A percentile compares a stretch with the other conserved stretches of the same genome.
Conservation (phyloP, 1,140 invertebrate species). For the Lysiphlebus fabarum region DNA sequence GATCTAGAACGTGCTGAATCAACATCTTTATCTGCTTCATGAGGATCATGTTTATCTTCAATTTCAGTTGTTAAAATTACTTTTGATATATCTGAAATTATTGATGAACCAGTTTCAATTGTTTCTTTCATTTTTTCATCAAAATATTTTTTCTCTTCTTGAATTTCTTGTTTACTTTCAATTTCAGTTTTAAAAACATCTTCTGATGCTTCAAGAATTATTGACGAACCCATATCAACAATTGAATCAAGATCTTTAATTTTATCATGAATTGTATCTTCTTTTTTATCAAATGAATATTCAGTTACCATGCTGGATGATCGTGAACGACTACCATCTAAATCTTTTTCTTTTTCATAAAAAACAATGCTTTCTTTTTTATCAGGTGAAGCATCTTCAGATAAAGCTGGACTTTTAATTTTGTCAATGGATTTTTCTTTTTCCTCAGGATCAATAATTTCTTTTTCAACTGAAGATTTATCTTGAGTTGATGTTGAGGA, state of each 20-base stretch:
- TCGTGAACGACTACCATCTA: too few species aligned
- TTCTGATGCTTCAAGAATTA: too few species aligned
- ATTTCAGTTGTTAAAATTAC: too few species aligned
- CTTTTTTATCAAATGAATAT: neutral
- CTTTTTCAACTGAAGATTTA: too few species aligned
- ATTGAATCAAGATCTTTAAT: neutral
- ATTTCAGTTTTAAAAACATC: neutral
- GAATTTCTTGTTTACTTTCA: too few species aligned
- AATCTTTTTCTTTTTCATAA: neutral
- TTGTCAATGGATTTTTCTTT: neutral
- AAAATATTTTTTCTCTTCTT: neutral
- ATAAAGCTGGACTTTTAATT: neutral
- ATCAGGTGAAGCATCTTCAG: too few species aligned
- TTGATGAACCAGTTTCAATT: too few species aligned
- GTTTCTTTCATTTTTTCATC: too few species aligned
- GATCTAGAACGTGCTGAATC: constrained; percentile 21
- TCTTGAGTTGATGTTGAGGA: too few species aligned
- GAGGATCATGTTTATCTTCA: too few species aligned
- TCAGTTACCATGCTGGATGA: neutral
- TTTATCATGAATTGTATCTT: constrained; percentile 12
- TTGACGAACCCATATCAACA: neutral
- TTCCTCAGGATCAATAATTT: too few species aligned
- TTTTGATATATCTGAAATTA: too few species aligned
- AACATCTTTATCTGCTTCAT: constrained; percentile 9
- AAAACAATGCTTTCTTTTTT: neutral